phyloP scores from a whole-genome alignment of 2,113 vertebrate genomes.

The Eretmochelys imbricata region DNA sequence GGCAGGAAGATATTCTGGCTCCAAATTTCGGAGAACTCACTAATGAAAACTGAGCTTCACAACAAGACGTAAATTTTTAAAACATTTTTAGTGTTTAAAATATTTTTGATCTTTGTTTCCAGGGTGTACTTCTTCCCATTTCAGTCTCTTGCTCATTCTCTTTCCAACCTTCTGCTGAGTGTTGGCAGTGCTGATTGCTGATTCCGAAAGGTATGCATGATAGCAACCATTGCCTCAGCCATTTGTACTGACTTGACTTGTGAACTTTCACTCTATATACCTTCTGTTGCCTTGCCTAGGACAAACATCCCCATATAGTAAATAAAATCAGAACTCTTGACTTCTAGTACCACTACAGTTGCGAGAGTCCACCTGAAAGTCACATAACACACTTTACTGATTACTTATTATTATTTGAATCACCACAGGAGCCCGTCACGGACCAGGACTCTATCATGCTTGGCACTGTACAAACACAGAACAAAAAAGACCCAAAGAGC shows the following conservation, averaged over 20 bases:
- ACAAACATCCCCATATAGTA: background rate
- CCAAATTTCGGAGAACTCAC: background rate
- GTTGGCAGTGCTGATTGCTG: background rate
- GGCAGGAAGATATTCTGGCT: background rate
- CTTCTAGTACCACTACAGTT: background rate
- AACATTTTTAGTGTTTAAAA: background rate
- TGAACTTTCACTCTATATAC: background rate
- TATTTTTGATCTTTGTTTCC: background rate
- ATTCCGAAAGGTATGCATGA: background rate
- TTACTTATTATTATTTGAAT: background rate
- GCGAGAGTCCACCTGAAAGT: background rate
- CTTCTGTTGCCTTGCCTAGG: background rate
- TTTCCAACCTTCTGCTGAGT: background rate
- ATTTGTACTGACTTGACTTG: background rate
- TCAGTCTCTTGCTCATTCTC: background rate
- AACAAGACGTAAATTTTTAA: background rate
- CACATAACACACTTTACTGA: background rate
- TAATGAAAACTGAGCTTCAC: background rate
- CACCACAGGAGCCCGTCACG: background rate
- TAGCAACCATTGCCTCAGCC: background rate
- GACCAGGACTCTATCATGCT: too few relatives aligned
- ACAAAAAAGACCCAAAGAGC: too few relatives aligned
- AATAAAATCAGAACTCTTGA: background rate
- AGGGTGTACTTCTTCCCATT: background rate
- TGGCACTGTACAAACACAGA: too few relatives aligned